A percentile compares a stretch with the other conserved stretches of the same genome.
These are phyloP conservation scores for Drosophila cardini DNA, from an alignment of 1,140 invertebrate species.

Conservation along the genomic window DNA sequence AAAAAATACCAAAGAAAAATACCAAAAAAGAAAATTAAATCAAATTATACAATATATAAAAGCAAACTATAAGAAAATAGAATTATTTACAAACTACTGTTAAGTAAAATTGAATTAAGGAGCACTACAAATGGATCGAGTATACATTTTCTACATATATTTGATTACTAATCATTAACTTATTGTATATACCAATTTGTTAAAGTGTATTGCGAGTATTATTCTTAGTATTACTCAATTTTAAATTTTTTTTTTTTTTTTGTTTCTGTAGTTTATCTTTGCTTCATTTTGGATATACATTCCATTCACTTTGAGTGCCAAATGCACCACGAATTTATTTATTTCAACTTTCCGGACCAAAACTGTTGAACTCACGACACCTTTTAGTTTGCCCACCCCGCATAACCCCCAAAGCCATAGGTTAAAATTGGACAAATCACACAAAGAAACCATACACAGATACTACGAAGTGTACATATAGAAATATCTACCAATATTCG, in stretches of 20 bases:
- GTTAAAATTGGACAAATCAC: slow-evolving; percentile 25
- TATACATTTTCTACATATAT: not conserved
- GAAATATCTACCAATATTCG: slow-evolving; percentile 8
- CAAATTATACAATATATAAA: not conserved
- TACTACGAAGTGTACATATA: slow-evolving; percentile 19
- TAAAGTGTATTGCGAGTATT: slow-evolving; percentile 3
- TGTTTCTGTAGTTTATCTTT: not conserved
- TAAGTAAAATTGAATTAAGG: not conserved
- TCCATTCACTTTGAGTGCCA: slow-evolving; percentile 36
- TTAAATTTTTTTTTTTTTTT: not conserved
- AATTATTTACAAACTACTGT: not conserved
- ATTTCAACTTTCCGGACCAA: slow-evolving; percentile 29
- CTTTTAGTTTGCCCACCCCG: not conserved
- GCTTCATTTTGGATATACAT: slow-evolving; percentile 12
- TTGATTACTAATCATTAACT: not conserved
- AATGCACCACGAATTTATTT: slow-evolving; percentile 31
- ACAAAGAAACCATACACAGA: not conserved
- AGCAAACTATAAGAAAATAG: not conserved
- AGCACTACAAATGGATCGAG: not conserved
- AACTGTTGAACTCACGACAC: not conserved
- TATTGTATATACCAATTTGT: slow-evolving; percentile 1
- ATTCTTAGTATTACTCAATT: not conserved
- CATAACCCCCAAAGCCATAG: slow-evolving; percentile 2
- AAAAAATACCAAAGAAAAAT: slow-evolving; percentile 21
- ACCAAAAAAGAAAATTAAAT: slow-evolving; percentile 3